phyloP scores from a whole-genome alignment of 2,113 vertebrate species.

The Polypterus bichir region DNA sequence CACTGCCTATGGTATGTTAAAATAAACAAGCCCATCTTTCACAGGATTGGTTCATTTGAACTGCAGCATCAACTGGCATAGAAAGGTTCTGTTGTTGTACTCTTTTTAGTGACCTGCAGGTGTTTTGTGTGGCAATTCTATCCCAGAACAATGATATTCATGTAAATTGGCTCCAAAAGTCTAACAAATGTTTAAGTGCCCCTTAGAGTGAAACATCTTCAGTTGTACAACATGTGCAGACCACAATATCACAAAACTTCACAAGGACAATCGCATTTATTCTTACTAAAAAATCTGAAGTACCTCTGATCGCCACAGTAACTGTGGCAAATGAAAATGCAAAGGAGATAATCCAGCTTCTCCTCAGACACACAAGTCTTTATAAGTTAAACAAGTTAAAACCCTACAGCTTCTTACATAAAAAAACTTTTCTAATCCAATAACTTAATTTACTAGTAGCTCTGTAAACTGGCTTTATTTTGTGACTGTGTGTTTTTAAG shows the following conservation, averaged over 20 bases:
- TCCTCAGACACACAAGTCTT: slow-evolving; percentile 42
- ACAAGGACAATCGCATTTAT: neutral
- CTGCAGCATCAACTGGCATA: no score
- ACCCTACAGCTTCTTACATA: slow-evolving; percentile 41
- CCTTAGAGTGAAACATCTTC: neutral
- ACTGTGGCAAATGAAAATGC: slow-evolving; percentile 26
- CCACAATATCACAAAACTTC: neutral
- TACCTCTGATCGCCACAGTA: slow-evolving; percentile 13
- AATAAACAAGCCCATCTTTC: no score
- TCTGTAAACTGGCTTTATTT: slow-evolving; percentile 68
- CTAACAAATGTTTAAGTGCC: no score
- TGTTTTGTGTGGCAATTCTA: no score
- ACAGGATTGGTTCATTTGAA: no score
- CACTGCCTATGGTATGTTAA: no score
- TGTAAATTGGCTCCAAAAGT: no score
- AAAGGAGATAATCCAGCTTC: slow-evolving; percentile 64
- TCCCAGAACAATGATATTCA: no score
- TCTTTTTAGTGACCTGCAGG: no score
- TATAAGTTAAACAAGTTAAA: slow-evolving; percentile 60
- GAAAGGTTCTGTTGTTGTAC: no score
- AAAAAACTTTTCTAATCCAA: slow-evolving; percentile 37
- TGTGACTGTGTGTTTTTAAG: slow-evolving; percentile 46
- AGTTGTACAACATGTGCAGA: neutral
- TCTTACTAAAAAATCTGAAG: neutral
- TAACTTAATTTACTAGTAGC: slow-evolving; percentile 69